A percentile compares a stretch with the other conserved stretches of the same genome.
These are phyloP conservation scores for Trichomycterus rosablanca DNA, from an alignment of 2,113 vertebrate genomes.

Conservation along the genomic window DNA sequence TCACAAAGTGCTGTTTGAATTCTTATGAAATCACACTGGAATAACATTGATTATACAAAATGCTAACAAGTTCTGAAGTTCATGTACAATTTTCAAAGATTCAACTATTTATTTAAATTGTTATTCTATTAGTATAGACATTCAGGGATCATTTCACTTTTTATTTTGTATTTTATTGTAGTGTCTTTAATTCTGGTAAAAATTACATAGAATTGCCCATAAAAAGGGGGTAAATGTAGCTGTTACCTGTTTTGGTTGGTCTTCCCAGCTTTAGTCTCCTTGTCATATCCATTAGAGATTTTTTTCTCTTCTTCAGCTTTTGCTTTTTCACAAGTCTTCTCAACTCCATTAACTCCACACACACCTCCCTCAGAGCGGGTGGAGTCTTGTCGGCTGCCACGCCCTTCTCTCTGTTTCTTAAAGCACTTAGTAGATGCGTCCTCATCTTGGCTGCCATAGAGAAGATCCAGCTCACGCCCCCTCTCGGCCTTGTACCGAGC, in stretches of 20 bases:
- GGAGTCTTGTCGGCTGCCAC: not conserved
- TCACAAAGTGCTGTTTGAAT: too few relatives aligned
- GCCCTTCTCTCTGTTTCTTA: conserved; percentile 51
- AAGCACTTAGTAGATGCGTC: conserved; percentile 63
- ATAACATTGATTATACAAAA: too few relatives aligned
- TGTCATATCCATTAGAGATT: conserved; percentile 57
- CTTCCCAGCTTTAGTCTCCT: conserved; percentile 37
- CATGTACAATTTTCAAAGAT: too few relatives aligned
- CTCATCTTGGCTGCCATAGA: conserved; percentile 59
- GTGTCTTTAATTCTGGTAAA: too few relatives aligned
- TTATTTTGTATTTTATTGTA: too few relatives aligned
- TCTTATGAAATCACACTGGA: too few relatives aligned
- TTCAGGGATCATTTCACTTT: too few relatives aligned
- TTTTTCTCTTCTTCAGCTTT: conserved; percentile 18
- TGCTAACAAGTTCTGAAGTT: too few relatives aligned
- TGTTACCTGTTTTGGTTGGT: conserved; percentile 58
- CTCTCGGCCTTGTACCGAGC: conserved; percentile 74
- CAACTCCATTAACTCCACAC: conserved; percentile 47
- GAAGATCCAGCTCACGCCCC: conserved; percentile 65
- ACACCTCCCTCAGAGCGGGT: conserved; percentile 19
- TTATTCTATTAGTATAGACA: too few relatives aligned
- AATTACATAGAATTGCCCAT: too few relatives aligned
- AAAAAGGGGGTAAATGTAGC: too few relatives aligned
- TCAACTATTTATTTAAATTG: too few relatives aligned
- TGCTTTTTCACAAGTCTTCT: not conserved